Base-by-base conservation (phyloP, 2,113 vertebrate species). In the Poicephalus gulielmi region DNA sequence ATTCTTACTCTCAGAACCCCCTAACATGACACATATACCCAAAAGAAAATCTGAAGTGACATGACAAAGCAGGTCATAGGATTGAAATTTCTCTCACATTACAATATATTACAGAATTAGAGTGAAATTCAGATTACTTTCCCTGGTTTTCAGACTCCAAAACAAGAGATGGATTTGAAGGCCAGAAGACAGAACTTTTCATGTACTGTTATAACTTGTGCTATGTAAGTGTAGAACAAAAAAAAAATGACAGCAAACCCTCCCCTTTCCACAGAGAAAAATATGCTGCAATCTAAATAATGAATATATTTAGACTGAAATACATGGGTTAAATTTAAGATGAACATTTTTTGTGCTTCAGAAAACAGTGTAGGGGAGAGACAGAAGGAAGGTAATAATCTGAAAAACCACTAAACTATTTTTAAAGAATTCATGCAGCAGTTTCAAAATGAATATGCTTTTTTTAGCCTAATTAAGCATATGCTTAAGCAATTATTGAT, bases 401-500 rank as follows among this genome's bases (percentile, higher is more conserved):
- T 59, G 80, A 80, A 93, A 50, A 39, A 5, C 4, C 71, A 83
- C 44, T 49, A 35, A 79, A 78, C 31, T 49, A 20, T 59, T 95
- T 83, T 83, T 74, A 62, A 92, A 94, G 63, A 86, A 96, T 85
- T 90, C 67, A 83, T 92, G 76, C 49, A 75, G 59, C 31, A 39
- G 16, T 90, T 95, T 83, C 68, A 88, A 91, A 95, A 77, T 93
- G 50, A 24, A 16, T 63, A 67, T 81, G 68, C 43, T 90, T 93
- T 90, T 93, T 96, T 92, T 75, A 93, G 79, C 63, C 33, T 94
- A 93, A 95, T 95, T 96, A 96, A 88, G 66, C 94, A 81, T 94
- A 92, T 81, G 68, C 39, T 96, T 96, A 96, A 94, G 93, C 68
- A 93, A 92, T 92, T 96, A 95, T 93, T 96, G 75, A 96, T 94